phyloP scores from a whole-genome alignment of 1,140 invertebrate species.

The Drosophila rufa region DNA sequence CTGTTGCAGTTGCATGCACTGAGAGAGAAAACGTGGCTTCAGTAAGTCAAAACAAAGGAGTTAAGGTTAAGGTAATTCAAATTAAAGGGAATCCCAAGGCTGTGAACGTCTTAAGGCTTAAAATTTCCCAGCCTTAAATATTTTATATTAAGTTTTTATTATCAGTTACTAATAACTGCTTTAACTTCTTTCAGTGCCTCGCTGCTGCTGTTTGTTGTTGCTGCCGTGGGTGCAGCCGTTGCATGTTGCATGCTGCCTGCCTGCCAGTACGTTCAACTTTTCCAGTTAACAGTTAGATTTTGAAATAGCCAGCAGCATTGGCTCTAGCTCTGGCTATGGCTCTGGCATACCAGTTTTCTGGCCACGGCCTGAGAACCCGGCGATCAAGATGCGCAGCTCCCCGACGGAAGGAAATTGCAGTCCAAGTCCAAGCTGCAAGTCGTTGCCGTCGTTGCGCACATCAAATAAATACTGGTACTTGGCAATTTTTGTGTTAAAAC shows the following conservation, averaged over 20 bases:
- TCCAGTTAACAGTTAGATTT: constrained; percentile 84
- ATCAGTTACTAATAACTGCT: background rate
- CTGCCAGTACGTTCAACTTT: constrained; percentile 81
- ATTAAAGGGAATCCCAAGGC: fast-evolving
- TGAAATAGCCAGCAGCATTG: constrained; percentile 76
- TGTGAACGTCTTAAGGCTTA: background rate
- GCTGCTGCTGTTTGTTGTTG: constrained; percentile 33
- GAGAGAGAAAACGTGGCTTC: background rate
- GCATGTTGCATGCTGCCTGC: constrained; percentile 74
- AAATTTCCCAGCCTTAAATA: background rate
- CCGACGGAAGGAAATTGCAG: constrained; percentile 78
- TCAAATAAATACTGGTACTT: constrained; percentile 77
- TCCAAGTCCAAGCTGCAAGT: constrained; percentile 44
- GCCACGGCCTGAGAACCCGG: constrained; percentile 70
- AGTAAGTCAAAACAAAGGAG: fast-evolving
- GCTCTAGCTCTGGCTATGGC: constrained; percentile 19
- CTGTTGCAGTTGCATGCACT: constrained; percentile 47
- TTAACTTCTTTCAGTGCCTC: background rate
- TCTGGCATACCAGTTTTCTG: constrained; percentile 74
- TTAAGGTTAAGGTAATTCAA: background rate
- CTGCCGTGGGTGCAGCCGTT: constrained; percentile 80
- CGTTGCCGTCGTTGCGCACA: constrained; percentile 58
- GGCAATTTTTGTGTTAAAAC: constrained; percentile 75
- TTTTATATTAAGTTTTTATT: background rate
- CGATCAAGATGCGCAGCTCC: constrained; percentile 67